Base-by-base conservation (phyloP, 2,888 invertebrate genomes). In the Cyclophora albipunctata region DNA sequence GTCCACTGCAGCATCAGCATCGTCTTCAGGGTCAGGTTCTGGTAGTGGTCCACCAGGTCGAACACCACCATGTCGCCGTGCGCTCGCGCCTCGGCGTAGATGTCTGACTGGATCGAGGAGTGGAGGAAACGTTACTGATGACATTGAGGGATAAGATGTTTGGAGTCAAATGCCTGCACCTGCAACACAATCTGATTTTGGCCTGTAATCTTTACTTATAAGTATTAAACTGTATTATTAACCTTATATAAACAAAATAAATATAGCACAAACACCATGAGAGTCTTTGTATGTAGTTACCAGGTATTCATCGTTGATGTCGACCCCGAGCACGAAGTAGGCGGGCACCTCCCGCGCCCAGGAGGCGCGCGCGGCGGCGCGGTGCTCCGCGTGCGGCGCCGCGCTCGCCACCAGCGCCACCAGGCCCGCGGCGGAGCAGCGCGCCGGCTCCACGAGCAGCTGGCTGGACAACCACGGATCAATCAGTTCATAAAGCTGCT, bases 1-100 rank as follows among this genome's bases (percentile, higher is more conserved):
- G 89, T 82, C 93, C 93, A 93, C 64, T 90, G 88, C 64, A 93
- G 74, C 66, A 91, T 92, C 67, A 92, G 90, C 1, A 90, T 90
- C 0, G 92, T 91, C 79, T 93, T 93, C 60, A 93, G 82, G 0
- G 93, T 93, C 55, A 93, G 75, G 69, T 93, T 93, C 61, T 91
- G 87, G 66, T 93, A 93, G 37, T 91, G 87, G 64, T 93, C 93
- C 5, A 76, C 51, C 64, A 93, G 91, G 45, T 89, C 84, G 41
- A 90, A 92, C 34, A 92, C 90, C 42, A 93, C 80, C 40, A 93
- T 70, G 63, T 93, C 93, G 2, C 84, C 75, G 69, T 90, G 81
- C 40, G 81, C 70, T 58, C 84, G 83, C 4, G 90, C 84, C 69
- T 92, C 91, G 3, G 84, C 62, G 58, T 84, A 83, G 49, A 67